Evolutionary conservation across 2,888 invertebrate species (phyloP).

Genomic region (Drosophila colorata): DNA sequence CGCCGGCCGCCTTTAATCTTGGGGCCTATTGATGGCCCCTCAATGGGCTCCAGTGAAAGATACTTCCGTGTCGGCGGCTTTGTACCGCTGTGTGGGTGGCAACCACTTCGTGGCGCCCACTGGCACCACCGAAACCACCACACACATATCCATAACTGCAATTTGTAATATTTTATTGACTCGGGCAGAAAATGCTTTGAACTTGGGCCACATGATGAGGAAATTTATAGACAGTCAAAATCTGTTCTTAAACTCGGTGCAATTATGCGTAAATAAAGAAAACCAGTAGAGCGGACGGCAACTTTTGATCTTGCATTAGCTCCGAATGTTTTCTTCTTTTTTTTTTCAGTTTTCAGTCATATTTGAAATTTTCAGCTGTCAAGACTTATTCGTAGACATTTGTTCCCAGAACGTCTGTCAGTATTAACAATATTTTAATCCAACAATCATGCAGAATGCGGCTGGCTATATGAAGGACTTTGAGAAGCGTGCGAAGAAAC

Average conservation of each 20-base stretch:
- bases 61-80: conserved; percentile 72
- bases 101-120: conserved; percentile 50
- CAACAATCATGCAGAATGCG: neutral
- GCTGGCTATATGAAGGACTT: neutral
- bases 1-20: conserved; percentile 66
- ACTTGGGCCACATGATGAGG: conserved; percentile 51
- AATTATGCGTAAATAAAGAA: conserved; percentile 62
- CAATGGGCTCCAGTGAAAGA: conserved; percentile 57
- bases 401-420: neutral
- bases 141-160: conserved; percentile 59
- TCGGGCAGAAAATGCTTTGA: conserved; percentile 64
- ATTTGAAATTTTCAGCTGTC: conserved; percentile 15
- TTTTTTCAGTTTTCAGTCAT: conserved; percentile 30
- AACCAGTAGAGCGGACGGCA: conserved; percentile 7
- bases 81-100: conserved; percentile 67
- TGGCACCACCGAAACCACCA: neutral
- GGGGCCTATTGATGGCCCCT: conserved; percentile 26
- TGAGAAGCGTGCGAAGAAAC: neutral
- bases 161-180: conserved; percentile 82
- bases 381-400: neutral
- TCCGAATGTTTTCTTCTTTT: neutral
- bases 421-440: neutral
- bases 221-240: conserved; percentile 64
- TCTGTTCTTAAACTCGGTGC: conserved; percentile 60
- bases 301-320: conserved; percentile 56